Conservation (phyloP, 2,888 invertebrate species). For the Trichogramma dendrolimi region DNA sequence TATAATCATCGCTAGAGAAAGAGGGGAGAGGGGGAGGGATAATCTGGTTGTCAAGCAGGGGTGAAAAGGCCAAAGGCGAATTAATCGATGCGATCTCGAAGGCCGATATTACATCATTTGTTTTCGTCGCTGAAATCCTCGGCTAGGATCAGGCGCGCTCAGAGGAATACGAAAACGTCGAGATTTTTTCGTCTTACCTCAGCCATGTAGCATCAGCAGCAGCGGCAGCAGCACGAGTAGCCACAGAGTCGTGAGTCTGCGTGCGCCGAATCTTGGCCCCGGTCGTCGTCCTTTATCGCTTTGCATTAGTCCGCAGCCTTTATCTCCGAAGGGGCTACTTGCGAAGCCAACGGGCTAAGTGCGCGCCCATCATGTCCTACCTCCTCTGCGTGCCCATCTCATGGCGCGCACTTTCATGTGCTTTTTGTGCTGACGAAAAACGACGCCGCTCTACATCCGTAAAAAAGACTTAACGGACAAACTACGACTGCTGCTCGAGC, state of each 20-base stretch:
- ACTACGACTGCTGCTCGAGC: too few species aligned
- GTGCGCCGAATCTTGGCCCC: conserved; percentile 6
- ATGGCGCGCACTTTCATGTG: too few species aligned
- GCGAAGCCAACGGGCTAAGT: not conserved
- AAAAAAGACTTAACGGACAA: too few species aligned
- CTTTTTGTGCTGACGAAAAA: too few species aligned
- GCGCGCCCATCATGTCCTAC: not conserved
- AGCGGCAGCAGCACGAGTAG: too few species aligned
- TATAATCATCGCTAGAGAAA: too few species aligned
- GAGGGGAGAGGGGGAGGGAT: too few species aligned
- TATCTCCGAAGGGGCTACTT: conserved; percentile 15
- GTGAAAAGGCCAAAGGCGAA: conserved; percentile 22
- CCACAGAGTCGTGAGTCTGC: not conserved
- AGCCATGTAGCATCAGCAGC: too few species aligned
- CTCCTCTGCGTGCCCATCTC: not conserved
- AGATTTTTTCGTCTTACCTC: too few species aligned
- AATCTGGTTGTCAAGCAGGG: conserved; percentile 10
- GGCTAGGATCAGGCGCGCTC: too few species aligned
- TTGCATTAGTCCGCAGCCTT: conserved; percentile 17
- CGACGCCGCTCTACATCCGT: too few species aligned
- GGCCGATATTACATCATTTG: conserved; percentile 50
- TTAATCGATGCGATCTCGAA: conserved; percentile 37
- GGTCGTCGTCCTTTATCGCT: conserved; percentile 24
- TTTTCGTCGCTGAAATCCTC: conserved; percentile 38
- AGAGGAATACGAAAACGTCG: too few species aligned